Base-by-base conservation (phyloP, 2,888 invertebrate species). In the Conistra vaccinii region DNA sequence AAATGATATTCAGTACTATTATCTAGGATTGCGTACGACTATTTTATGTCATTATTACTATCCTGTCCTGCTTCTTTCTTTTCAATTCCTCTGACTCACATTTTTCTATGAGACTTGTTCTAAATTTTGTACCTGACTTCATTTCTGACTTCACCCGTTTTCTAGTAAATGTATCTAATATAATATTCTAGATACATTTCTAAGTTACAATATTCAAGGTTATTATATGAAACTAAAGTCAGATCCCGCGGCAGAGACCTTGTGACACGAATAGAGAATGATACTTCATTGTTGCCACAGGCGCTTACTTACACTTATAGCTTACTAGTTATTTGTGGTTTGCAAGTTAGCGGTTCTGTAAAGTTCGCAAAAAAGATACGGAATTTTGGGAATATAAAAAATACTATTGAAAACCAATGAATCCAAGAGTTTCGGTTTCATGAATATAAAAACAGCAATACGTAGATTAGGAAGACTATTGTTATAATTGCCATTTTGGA, bases 231-330 rank as follows among this genome's bases (percentile, higher is more conserved):
- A 82, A 82, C 83, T 79, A 78, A 82, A 61, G 60, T 53, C 17
- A 57, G 48, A 73, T 80, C 84, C 84, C 73, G 72, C 76, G 76
- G 76, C 82, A 76, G 57, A 83, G 82, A 83, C 82, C 82, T 83
- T 88, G 84, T 93, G 93, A 92, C 94, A 94, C 90, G 89, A 89
- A 90, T 92, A 85, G 85, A 82, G 91, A 91, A 91, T 92, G 86
- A 93, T 91, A 91, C 87, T 87, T 90, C 86, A 88, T 87, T 88
- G 84, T 84, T 76, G 86, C 89, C 85, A 81, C 84, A 87, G 90
- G 85, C 82, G 87, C 86, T 89, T 88, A 87, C 85, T 83, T 84
- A 81, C 72, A 83, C 85, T 84, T 77, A 78, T 73, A 83, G 69
- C 84, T 77, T 78, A 72, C 84, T 77, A 69, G 48, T 81, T 74